Evolutionary conservation across 2,113 vertebrate genomes (phyloP).

Genomic region (Lampris megalopsis): DNA sequence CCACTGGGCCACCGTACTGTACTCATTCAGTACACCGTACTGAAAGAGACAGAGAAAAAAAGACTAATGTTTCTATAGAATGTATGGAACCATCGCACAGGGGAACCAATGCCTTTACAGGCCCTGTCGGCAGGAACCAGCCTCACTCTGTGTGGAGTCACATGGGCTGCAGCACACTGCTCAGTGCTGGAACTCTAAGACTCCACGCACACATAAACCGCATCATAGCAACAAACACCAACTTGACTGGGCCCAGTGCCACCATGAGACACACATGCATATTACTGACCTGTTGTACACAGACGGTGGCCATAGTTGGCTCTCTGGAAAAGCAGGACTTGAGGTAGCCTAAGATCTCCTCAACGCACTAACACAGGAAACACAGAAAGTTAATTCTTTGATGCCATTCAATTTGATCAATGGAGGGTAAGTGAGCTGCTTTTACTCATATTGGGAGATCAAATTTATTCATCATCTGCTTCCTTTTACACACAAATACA

Average conservation of each 20-base stretch:
- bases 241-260: neutral
- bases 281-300: conserved; percentile 93
- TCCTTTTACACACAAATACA: too few relatives aligned
- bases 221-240: neutral
- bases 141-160: conserved; percentile 86
- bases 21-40: too few relatives aligned
- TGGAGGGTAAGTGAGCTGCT: neutral
- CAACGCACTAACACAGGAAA: conserved; percentile 87
- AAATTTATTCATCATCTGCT: too few relatives aligned
- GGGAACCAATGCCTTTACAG: conserved; percentile 86
- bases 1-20: too few relatives aligned
- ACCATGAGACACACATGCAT: neutral
- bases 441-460: neutral
- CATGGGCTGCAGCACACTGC: conserved; percentile 76
- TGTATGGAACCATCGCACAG: conserved; percentile 98
- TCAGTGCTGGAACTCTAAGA: conserved; percentile 79
- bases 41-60: too few relatives aligned
- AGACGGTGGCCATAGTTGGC: conserved; percentile 94
- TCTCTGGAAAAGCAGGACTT: conserved; percentile 96
- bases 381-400: neutral
- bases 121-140: conserved; percentile 96
- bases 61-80: neutral
- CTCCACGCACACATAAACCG: conserved; percentile 44
- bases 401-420: neutral
- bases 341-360: conserved; percentile 95